Evolutionary conservation across 2,797 vertebrate species (phyloP), one percentile per base, ranked within the genome.

Genomic region (Enteromius afrohamiltoni): DNA sequence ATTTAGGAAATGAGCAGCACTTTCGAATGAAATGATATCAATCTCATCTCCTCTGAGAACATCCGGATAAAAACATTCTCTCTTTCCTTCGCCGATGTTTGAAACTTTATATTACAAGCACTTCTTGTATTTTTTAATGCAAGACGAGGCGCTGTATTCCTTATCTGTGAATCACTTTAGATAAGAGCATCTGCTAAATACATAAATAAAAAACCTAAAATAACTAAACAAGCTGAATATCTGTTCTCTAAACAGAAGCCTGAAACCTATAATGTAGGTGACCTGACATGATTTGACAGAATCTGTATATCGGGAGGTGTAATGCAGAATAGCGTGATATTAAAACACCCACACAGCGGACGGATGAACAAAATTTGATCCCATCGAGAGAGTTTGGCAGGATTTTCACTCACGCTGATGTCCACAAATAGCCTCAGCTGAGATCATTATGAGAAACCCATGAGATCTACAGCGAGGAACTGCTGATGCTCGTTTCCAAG

Each of bases 361-460:
- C 16, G 62, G 17, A 42, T 8, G 34, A 77, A 60, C 82, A 37
- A 65, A n/a, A 58, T 47, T 29, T 47, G 45, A 67, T 29, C 29
- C 62, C 47, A 64, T 51, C 58, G 49, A 49, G 69, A 76, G 68
- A 87, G 62, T 47, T 51, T 82, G 79, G 62, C 86, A 87, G 86
- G 79, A 85, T 79, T 83, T 69, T 78, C 79, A 64, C 60, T 31
- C 60, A 16, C 13, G 14, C 79, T 34, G 31, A 19, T 64, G 29
- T 77, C 82, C 82, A 73, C 82, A 86, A 78, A 86, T 86, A 82
- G 40, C 53, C 16, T 14, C 45, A 31, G 26, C 29, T 23, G 64
- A 77, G 85, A 75, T 83, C 55, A 17, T 68, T 80, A 80, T 83
- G 74, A 85, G 85, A 87, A 67, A 14, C 55, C 37, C 21, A 17